A percentile compares a stretch with the other conserved stretches of the same genome.
These are phyloP conservation scores for Philotrypesis tridentata DNA, from an alignment of 1,140 invertebrate species.

Conservation along the genomic window DNA sequence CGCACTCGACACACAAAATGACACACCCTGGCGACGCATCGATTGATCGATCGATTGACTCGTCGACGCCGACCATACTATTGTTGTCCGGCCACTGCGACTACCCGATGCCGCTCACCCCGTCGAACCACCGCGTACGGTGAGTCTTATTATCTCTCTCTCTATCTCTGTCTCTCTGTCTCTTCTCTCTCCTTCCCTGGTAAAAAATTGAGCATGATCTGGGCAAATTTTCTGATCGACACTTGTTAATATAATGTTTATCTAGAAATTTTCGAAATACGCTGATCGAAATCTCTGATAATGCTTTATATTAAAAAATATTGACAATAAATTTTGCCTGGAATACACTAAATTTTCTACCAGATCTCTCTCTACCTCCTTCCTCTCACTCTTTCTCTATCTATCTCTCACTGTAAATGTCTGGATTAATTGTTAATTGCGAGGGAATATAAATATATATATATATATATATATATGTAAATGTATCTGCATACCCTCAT, in stretches of 20 bases:
- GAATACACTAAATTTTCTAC: no score
- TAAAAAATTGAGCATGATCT: no score
- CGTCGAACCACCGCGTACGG: slow-evolving; percentile 72
- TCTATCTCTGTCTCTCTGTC: no score
- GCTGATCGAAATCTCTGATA: no score
- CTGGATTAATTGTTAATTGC: neutral
- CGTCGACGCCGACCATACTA: neutral
- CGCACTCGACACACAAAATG: slow-evolving; percentile 32
- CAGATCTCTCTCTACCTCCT: no score
- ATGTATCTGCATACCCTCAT: no score
- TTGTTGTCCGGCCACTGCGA: neutral
- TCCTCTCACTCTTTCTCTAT: slow-evolving; percentile 50
- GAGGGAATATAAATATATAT: neutral
- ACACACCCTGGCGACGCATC: slow-evolving; percentile 54
- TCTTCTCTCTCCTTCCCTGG: no score
- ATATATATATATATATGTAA: neutral
- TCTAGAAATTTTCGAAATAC: no score
- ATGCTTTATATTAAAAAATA: no score
- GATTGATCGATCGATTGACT: neutral
- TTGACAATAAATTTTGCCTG: no score
- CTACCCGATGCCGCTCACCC: slow-evolving; percentile 51
- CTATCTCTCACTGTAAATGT: neutral
- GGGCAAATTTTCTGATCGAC: no score
- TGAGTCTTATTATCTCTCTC: slow-evolving; percentile 62
- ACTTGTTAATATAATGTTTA: no score